Evolutionary conservation across 2,113 vertebrate species (phyloP).

Genomic region (Zosterops lateralis): DNA sequence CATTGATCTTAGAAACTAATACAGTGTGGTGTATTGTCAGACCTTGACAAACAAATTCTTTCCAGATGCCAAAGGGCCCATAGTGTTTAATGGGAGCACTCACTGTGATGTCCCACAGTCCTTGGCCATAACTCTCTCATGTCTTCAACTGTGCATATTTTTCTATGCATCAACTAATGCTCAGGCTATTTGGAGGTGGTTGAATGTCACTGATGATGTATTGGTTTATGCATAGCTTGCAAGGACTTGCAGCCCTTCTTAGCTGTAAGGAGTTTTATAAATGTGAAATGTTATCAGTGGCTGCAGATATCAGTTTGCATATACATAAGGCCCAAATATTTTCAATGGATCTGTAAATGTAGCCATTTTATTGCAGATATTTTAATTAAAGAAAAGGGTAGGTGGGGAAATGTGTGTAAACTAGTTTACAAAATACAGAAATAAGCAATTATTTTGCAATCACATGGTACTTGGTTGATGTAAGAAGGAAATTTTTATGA

Average conservation of each 20-base stretch:
- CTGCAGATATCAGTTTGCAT: not conserved
- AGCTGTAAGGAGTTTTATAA: not conserved
- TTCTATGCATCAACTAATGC: not conserved
- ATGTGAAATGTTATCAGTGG: not conserved
- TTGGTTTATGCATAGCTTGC: not conserved
- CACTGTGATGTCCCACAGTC: not conserved
- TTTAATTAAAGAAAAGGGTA: not conserved
- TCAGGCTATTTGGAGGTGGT: not conserved
- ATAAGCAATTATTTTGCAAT: slow-evolving; percentile 19
- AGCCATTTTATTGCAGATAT: not conserved
- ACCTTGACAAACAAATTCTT: slow-evolving; percentile 17
- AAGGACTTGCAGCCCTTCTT: not conserved
- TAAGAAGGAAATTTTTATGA: not conserved
- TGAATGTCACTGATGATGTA: not conserved
- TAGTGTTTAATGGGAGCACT: not conserved
- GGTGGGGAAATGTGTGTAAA: not conserved
- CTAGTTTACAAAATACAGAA: not conserved
- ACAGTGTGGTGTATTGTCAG: not conserved
- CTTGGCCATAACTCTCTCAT: not conserved
- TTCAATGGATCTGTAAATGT: not conserved
- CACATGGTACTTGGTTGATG: not conserved
- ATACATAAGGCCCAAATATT: not conserved
- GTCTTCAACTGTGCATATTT: not conserved
- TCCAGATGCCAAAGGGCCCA: not conserved
- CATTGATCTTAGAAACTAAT: not conserved